Conservation (phyloP, 2,888 invertebrate genomes). For the Masnerella sp. region DNA sequence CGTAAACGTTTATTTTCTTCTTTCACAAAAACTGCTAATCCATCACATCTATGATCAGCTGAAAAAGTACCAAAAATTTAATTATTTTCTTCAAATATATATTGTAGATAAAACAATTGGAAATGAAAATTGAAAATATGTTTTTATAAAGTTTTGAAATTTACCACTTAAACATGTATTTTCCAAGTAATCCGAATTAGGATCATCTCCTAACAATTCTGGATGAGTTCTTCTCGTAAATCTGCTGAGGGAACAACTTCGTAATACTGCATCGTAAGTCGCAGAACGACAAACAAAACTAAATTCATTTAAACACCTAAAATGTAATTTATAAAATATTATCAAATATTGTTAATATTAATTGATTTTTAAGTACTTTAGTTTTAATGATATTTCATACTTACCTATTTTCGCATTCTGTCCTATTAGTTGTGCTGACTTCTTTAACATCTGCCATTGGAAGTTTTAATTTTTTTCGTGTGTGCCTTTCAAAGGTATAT, state of each 20-base stretch:
- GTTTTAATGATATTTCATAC: background rate
- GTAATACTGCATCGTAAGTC: conserved; percentile 87
- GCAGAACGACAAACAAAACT: conserved; percentile 93
- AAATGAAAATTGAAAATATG: too few relatives aligned
- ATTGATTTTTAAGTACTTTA: too few relatives aligned
- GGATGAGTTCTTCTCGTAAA: conserved; percentile 93
- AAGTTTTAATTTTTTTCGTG: conserved; percentile 89
- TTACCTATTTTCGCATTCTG: conserved; percentile 91
- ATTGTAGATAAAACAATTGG: background rate
- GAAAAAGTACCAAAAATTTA: conserved; percentile 56
- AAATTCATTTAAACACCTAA: conserved; percentile 89
- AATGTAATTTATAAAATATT: background rate
- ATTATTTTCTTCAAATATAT: background rate
- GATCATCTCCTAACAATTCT: conserved; percentile 89
- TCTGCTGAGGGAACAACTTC: conserved; percentile 88
- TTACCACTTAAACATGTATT: conserved; percentile 93
- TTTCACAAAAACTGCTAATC: conserved; percentile 91
- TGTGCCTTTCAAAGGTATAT: conserved; percentile 93
- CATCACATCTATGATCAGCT: conserved; percentile 93
- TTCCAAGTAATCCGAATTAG: conserved; percentile 93
- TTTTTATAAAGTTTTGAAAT: too few relatives aligned
- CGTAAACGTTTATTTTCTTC: conserved; percentile 92
- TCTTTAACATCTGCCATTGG: conserved; percentile 90
- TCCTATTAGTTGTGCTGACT: conserved; percentile 89
- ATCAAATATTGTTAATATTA: background rate